These are phyloP conservation scores for Lepidotrigona ventralis DNA, from an alignment of 1,140 invertebrate species.

Conservation along the genomic window DNA sequence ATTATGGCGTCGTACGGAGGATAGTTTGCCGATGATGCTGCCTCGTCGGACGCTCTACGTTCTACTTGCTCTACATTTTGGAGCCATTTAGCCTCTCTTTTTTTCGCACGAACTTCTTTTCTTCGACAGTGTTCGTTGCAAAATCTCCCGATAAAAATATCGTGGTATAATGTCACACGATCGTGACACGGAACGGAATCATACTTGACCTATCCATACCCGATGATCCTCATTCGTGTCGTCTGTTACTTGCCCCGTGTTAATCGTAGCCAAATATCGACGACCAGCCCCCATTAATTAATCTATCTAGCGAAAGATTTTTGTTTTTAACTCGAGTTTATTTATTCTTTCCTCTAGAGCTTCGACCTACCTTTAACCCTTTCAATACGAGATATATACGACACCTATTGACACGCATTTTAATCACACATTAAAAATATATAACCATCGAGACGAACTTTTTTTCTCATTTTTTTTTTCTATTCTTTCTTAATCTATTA, in stretches of 20 bases:
- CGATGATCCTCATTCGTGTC: background rate
- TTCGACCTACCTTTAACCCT: background rate
- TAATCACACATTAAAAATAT: too few relatives aligned
- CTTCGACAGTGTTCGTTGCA: background rate
- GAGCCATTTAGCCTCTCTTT: background rate
- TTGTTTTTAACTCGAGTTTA: background rate
- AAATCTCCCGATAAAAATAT: slow-evolving; percentile 21
- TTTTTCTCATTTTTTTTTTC: too few relatives aligned
- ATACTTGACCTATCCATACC: slow-evolving; percentile 21
- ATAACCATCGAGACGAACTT: too few relatives aligned
- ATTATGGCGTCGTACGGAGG: background rate
- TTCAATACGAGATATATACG: too few relatives aligned
- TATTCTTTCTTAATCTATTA: too few relatives aligned
- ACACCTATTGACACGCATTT: too few relatives aligned
- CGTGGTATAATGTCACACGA: background rate
- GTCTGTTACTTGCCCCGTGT: too few relatives aligned
- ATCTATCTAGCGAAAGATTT: background rate
- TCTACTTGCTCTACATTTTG: background rate
- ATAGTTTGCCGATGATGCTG: background rate
- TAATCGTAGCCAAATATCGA: background rate
- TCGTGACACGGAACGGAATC: background rate
- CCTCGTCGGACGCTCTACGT: background rate
- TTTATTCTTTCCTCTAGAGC: background rate
- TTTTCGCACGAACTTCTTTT: background rate
- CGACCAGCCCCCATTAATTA: background rate